Conservation (phyloP, 2,797 vertebrate genomes). For the Crypturellus tataupa region DNA sequence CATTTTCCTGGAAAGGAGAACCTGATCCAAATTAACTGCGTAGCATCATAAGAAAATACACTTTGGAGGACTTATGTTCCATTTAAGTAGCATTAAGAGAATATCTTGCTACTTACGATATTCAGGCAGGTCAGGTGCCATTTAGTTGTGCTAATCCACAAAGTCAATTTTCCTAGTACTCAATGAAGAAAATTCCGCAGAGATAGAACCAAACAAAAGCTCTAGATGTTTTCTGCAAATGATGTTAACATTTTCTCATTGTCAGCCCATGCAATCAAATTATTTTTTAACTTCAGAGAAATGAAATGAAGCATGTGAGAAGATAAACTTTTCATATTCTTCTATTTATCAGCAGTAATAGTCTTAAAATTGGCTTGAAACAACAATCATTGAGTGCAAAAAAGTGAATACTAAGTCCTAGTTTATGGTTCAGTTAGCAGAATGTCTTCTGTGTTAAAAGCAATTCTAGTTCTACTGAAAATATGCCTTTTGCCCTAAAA, state of each 20-base stretch:
- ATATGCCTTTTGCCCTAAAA: background rate
- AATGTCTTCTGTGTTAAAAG: background rate
- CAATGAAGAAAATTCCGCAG: background rate
- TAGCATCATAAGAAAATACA: background rate
- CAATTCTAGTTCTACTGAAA: background rate
- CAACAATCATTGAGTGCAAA: background rate
- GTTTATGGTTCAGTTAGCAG: background rate
- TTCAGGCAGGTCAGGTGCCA: background rate
- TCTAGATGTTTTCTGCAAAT: background rate
- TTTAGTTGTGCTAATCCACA: background rate
- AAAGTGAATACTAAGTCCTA: background rate
- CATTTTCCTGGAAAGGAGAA: background rate
- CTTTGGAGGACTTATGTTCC: background rate
- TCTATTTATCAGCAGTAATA: background rate
- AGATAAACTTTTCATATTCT: background rate
- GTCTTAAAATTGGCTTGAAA: background rate
- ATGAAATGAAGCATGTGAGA: background rate
- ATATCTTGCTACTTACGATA: background rate
- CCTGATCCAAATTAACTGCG: background rate
- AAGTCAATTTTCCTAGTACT: background rate
- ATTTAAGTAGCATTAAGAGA: background rate
- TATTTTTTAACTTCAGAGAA: background rate
- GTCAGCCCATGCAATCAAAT: rapidly evolving
- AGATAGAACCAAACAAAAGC: background rate
- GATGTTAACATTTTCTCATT: background rate